Evolutionary conservation across 2,888 invertebrate species (phyloP).

Genomic region (Lycaena phlaeas): DNA sequence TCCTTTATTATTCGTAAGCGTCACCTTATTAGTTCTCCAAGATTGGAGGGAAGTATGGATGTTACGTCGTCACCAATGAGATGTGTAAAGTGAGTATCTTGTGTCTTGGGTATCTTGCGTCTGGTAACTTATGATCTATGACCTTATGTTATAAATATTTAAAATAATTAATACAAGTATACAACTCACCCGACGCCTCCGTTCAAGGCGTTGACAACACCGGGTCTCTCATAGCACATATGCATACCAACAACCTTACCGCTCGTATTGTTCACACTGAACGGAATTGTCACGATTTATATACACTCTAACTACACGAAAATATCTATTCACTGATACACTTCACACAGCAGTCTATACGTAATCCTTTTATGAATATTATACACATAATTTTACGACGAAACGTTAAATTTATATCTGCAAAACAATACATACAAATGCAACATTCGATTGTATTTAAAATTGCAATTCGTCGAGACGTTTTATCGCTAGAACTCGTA

Average conservation of each 20-base stretch:
- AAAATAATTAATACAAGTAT: not conserved
- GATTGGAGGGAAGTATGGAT: too few species aligned
- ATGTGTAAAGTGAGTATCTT: too few species aligned
- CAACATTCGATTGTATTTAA: too few species aligned
- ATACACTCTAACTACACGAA: slow-evolving; percentile 23
- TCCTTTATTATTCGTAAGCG: too few species aligned
- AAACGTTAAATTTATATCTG: not conserved
- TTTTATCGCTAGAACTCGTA: not conserved
- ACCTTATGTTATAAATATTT: not conserved
- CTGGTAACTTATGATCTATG: too few species aligned
- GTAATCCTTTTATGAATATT: not conserved
- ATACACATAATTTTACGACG: not conserved
- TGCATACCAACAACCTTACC: slow-evolving; percentile 58
- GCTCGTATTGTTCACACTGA: slow-evolving; percentile 34
- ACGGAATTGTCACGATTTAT: slow-evolving; percentile 29
- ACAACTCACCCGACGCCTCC: slow-evolving; percentile 54
- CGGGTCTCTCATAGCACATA: slow-evolving; percentile 67
- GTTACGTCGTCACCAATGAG: too few species aligned
- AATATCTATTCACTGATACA: slow-evolving; percentile 19
- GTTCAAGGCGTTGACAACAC: slow-evolving; percentile 61
- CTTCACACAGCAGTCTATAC: slow-evolving; percentile 16
- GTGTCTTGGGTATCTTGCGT: too few species aligned
- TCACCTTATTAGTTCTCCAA: too few species aligned
- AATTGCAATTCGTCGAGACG: too few species aligned
- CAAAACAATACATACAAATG: not conserved